phyloP scores from a whole-genome alignment of 64 coral and sea anemone species.

The Stichodactyla mertensii region DNA sequence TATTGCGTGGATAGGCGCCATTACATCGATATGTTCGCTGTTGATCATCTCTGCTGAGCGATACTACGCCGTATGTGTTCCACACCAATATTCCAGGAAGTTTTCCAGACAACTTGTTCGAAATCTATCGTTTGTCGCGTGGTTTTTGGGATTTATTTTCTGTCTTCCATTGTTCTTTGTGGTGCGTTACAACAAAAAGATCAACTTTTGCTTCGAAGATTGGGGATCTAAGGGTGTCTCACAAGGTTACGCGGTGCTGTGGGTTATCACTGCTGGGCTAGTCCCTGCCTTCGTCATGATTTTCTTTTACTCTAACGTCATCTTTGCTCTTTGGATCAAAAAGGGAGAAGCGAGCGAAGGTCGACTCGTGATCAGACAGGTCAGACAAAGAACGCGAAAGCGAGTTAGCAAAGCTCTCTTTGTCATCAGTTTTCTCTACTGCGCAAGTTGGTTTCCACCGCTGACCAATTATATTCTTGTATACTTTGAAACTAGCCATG shows the following conservation, averaged over 20 bases:
- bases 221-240: background rate
- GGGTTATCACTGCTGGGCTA: background rate
- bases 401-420: constrained; percentile 22
- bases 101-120: constrained; percentile 1
- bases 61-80: constrained; percentile 5
- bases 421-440: constrained; percentile 27
- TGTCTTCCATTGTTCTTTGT: constrained; percentile 9
- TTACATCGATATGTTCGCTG: constrained; percentile 14
- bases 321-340: constrained; percentile 25
- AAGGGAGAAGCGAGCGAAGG: background rate
- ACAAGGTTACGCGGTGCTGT: background rate
- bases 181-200: background rate
- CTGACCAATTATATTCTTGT: constrained; percentile 35
- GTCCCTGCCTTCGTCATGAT: constrained; percentile 8
- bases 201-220: constrained; percentile 12
- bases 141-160: constrained; percentile 12
- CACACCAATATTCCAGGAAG: constrained; percentile 1
- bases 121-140: background rate
- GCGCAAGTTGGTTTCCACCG: constrained; percentile 40
- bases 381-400: background rate
- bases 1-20: constrained; percentile 13
- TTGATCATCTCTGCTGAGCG: constrained; percentile 9
- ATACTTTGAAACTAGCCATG: constrained; percentile 10
- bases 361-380: background rate
- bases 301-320: constrained; percentile 3